These are phyloP conservation scores for Macrochelys suwanniensis DNA, from an alignment of 2,797 vertebrate genomes.

Conservation along the genomic window DNA sequence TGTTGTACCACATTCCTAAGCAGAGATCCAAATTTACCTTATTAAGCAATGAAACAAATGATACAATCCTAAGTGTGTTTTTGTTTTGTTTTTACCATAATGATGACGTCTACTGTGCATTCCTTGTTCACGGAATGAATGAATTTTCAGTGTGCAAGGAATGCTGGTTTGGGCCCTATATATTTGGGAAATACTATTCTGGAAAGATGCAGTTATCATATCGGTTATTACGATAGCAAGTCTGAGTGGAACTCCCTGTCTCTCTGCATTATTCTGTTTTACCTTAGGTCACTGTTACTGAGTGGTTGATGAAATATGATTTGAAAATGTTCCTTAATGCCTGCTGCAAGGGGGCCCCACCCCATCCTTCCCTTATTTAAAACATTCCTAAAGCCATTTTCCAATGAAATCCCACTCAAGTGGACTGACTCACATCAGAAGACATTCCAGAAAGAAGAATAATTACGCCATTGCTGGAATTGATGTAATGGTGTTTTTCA, in stretches of 20 bases:
- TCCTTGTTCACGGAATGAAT: constrained; percentile 27
- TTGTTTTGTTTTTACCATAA: background rate
- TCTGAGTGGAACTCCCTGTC: constrained; percentile 29
- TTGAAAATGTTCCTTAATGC: constrained; percentile 41
- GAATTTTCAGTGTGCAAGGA: fast-evolving
- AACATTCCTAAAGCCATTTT: constrained; percentile 78
- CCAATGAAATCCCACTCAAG: constrained; percentile 77
- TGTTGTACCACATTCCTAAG: background rate
- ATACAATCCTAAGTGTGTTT: background rate
- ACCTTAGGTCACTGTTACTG: constrained; percentile 13
- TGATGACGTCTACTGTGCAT: background rate
- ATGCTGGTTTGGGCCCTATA: fast-evolving
- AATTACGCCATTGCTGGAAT: constrained; percentile 81
- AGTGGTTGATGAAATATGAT: constrained; percentile 29
- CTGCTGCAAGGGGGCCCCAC: constrained; percentile 29
- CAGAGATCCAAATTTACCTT: background rate
- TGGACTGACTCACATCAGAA: constrained; percentile 83
- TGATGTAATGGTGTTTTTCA: constrained; percentile 85
- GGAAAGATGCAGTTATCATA: background rate
- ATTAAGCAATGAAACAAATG: constrained; percentile 4
- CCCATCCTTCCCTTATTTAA: constrained; percentile 61
- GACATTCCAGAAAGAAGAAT: constrained; percentile 86
- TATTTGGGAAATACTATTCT: background rate
- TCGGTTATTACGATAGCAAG: background rate
- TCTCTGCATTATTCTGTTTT: background rate